Evolutionary conservation across 1,140 invertebrate genomes (phyloP).

Genomic region (Drosophila orosa): DNA sequence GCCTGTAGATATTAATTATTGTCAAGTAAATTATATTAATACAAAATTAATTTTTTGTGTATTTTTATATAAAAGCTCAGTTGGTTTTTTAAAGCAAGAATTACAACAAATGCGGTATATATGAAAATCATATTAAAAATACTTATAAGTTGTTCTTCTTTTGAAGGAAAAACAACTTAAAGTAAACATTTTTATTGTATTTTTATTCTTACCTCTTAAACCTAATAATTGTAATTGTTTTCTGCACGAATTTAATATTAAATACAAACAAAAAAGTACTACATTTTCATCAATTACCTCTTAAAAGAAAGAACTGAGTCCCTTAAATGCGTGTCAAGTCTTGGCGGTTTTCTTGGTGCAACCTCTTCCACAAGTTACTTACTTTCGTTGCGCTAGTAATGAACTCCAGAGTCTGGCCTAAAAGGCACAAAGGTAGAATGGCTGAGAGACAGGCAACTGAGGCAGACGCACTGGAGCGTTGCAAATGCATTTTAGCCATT

Average conservation of each 20-base stretch:
- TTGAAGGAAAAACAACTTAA: neutral
- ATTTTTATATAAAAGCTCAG: no score
- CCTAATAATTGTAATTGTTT: neutral
- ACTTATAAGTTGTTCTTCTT: no score
- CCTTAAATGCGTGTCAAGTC: constrained; percentile 19
- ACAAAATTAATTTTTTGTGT: no score
- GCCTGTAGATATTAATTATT: neutral
- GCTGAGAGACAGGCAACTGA: constrained; percentile 5
- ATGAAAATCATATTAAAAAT: no score
- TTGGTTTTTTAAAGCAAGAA: no score
- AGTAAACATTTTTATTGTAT: no score
- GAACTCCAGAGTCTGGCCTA: constrained; percentile 12
- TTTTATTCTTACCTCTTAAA: neutral
- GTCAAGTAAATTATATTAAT: no score
- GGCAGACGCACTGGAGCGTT: constrained; percentile 43
- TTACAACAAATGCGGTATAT: no score
- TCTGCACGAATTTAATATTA: neutral
- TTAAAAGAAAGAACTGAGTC: neutral
- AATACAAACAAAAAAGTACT: neutral
- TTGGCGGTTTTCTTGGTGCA: constrained; percentile 2
- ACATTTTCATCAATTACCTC: neutral
- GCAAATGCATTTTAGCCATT: constrained; percentile 74
- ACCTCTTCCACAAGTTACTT: constrained; percentile 34
- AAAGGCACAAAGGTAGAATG: constrained; percentile 4
- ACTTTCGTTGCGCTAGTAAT: constrained; percentile 47